Base-by-base conservation (phyloP, 2,113 vertebrate genomes). In the Podarcis muralis region DNA sequence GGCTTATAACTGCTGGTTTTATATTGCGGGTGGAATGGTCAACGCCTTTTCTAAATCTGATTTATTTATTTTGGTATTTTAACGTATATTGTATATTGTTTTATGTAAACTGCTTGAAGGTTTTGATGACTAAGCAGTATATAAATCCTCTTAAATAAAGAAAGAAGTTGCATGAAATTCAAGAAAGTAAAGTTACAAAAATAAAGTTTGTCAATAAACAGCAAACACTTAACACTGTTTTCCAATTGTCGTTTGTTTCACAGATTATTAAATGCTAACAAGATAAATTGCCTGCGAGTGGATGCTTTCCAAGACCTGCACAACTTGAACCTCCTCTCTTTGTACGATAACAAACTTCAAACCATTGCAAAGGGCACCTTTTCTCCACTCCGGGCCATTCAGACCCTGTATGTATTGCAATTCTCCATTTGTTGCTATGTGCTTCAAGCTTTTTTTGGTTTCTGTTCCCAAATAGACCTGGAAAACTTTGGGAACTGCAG, bases 301-400 rank as follows among this genome's bases (percentile, higher is more conserved):
- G 99, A 99, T 87, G 98, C 99, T n/a, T 99, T 99, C 97, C 99
- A 99, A 95, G 98, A 99, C 93, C 98, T 99, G 30, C 99, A 99
- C 96, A 99, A 99, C 96, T 95, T 99, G 96, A 99, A 99, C 95
- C 98, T 99, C 90, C 98, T 99, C 77, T 99, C 99, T 75, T 96
- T 99, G 32, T 99, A 99, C 1, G 99, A 99, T 97, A 99, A 99
- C 97, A 99, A 99, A 95, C 98, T 99, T 57, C 99, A 99, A 95
- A 99, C 99, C 82, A 98, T 99, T 32, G 99, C 98, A 81, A 99
- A 99, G 95, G 99, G 99, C 92, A 99, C 99, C 32, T 99, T 99
- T 87, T 97, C 98, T 0, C 98, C 99, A 2, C 97, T 99, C 0
- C 97, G 99, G 90, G 98, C 98, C 6, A 98, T 99, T 95, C 98